These are phyloP conservation scores for Lymantria monacha DNA, from an alignment of 2,888 invertebrate genomes.

Conservation along the genomic window DNA sequence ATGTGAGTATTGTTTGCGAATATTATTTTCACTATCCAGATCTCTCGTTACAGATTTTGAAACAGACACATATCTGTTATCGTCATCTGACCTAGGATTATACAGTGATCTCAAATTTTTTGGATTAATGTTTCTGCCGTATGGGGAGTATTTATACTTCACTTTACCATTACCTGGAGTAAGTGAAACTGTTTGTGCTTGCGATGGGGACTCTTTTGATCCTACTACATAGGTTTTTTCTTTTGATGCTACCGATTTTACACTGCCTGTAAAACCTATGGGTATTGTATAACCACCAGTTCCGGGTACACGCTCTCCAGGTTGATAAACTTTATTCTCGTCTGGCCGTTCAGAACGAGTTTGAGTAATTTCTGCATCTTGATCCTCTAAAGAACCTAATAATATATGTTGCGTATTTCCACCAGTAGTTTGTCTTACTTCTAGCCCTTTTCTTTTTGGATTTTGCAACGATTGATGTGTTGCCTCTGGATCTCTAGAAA, in stretches of 20 bases:
- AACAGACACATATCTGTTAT: slow-evolving; percentile 88
- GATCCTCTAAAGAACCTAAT: slow-evolving; percentile 80
- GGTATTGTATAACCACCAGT: slow-evolving; percentile 86
- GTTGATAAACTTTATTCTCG: slow-evolving; percentile 83
- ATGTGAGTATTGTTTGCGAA: slow-evolving; percentile 88
- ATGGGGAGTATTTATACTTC: slow-evolving; percentile 57
- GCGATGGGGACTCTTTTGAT: slow-evolving; percentile 82
- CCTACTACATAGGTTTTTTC: slow-evolving; percentile 82
- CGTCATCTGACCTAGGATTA: slow-evolving; percentile 64
- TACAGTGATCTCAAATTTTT: slow-evolving; percentile 65
- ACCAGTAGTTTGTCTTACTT: slow-evolving; percentile 73
- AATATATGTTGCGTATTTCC: slow-evolving; percentile 85
- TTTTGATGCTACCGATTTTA: slow-evolving; percentile 85
- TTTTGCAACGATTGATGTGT: slow-evolving; percentile 61
- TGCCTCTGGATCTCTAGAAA: slow-evolving; percentile 60
- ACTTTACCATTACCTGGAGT: slow-evolving; percentile 76
- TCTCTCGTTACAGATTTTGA: slow-evolving; percentile 91
- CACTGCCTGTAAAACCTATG: slow-evolving; percentile 85
- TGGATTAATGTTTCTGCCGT: slow-evolving; percentile 53
- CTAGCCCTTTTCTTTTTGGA: slow-evolving; percentile 55
- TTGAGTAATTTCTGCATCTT: slow-evolving; percentile 84
- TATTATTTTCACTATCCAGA: slow-evolving; percentile 83
- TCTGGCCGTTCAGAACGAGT: slow-evolving; percentile 76
- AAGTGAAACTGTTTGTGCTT: slow-evolving; percentile 84
- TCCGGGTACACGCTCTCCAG: slow-evolving; percentile 86